A percentile compares a stretch with the other conserved stretches of the same genome.
Evolutionary conservation across 1,140 invertebrate genomes (phyloP).

Genomic region (Drosophila malerkotliana): DNA sequence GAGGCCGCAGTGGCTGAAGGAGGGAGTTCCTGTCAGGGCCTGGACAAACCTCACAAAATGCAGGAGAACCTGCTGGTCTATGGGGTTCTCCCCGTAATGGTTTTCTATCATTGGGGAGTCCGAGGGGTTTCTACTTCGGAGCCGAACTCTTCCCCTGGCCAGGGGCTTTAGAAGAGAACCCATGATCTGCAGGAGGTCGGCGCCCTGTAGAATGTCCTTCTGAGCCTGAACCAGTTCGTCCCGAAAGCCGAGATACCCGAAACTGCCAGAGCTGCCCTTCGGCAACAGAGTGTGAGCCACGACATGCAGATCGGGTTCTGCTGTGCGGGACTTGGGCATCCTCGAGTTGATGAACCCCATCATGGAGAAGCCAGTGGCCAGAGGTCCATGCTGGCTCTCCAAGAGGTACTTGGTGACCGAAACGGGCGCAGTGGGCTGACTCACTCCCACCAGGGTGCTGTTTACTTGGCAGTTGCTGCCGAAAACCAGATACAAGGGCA

Average conservation of each 20-base stretch:
- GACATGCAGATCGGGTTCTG: slow-evolving; percentile 69
- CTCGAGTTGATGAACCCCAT: slow-evolving; percentile 81
- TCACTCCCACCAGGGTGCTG: background rate
- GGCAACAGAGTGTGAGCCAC: slow-evolving; percentile 82
- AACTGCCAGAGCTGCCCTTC: slow-evolving; percentile 42
- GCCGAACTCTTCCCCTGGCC: slow-evolving; percentile 82
- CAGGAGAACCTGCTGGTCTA: slow-evolving; percentile 89
- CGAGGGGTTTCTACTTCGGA: slow-evolving; percentile 70
- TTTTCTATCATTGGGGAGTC: slow-evolving; percentile 90
- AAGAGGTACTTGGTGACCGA: slow-evolving; percentile 57
- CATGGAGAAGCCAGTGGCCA: slow-evolving; percentile 58
- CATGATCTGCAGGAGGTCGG: slow-evolving; percentile 83
- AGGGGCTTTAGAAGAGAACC: slow-evolving; percentile 84
- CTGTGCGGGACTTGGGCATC: slow-evolving; percentile 34
- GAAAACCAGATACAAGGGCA: slow-evolving; percentile 70
- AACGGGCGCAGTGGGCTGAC: slow-evolving; percentile 1
- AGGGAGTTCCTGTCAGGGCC: slow-evolving; percentile 84
- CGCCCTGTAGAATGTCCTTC: slow-evolving; percentile 63
- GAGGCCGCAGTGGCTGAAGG: slow-evolving; percentile 84
- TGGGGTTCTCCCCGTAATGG: slow-evolving; percentile 89
- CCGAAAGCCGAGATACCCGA: slow-evolving; percentile 73
- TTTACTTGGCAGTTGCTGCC: slow-evolving; percentile 35
- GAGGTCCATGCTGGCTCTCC: slow-evolving; percentile 32
- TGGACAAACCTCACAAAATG: slow-evolving; percentile 86
- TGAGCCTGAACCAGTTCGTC: slow-evolving; percentile 68